These are phyloP conservation scores for Dendrocincla tyrannina DNA, from an alignment of 2,797 vertebrate genomes.

Conservation along the genomic window DNA sequence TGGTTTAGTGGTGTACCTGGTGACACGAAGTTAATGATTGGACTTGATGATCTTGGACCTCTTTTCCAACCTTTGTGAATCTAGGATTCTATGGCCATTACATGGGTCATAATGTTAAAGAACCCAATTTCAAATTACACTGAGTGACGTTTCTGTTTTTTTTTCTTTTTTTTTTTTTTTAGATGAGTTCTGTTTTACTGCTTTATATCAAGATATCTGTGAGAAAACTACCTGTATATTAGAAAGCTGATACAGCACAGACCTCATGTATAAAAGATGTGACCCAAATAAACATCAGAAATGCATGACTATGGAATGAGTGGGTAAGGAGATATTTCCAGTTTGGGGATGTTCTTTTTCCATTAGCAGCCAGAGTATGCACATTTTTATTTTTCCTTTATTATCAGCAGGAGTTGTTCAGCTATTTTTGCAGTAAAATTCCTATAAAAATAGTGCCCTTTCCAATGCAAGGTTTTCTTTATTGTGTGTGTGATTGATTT, in stretches of 20 bases:
- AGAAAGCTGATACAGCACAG: background rate
- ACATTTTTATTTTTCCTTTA: background rate
- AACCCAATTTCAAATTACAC: background rate
- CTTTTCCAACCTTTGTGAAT: background rate
- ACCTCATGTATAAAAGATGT: background rate
- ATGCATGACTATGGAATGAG: background rate
- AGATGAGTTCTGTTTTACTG: background rate
- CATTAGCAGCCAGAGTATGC: background rate
- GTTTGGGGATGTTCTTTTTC: background rate
- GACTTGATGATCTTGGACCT: background rate
- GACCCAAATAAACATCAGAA: background rate
- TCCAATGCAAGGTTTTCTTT: fast-evolving
- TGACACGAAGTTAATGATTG: background rate
- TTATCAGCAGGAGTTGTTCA: background rate
- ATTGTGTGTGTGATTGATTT: background rate
- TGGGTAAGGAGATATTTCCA: background rate
- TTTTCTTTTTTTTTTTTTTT: background rate
- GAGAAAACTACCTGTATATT: background rate
- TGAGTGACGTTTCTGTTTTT: background rate
- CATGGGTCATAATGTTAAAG: background rate
- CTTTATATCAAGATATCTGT: background rate
- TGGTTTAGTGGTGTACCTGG: background rate
- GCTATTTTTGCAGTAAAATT: background rate
- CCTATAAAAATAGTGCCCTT: background rate
- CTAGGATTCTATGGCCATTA: background rate